These are phyloP conservation scores for Eulemur albifrons DNA, from an alignment of 2,797 vertebrate genomes.

Conservation along the genomic window DNA sequence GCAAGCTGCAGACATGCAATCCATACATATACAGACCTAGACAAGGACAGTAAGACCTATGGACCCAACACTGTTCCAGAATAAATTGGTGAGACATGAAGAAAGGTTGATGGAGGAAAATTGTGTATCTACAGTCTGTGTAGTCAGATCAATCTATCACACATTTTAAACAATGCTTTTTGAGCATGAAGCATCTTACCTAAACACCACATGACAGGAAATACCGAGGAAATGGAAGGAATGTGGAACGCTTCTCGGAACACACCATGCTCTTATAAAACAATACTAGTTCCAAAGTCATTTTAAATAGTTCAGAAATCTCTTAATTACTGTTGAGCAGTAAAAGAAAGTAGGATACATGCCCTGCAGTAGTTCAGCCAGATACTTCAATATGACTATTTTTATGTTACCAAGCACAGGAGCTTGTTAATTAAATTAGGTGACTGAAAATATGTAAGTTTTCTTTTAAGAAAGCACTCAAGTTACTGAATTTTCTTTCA, in stretches of 20 bases:
- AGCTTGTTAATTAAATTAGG: background rate
- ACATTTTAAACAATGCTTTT: background rate
- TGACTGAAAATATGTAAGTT: slow-evolving; percentile 1
- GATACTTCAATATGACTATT: background rate
- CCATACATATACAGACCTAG: background rate
- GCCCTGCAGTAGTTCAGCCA: background rate
- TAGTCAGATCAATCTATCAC: background rate
- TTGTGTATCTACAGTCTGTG: background rate
- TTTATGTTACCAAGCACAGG: background rate
- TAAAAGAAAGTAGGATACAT: background rate
- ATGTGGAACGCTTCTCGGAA: background rate
- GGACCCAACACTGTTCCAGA: background rate
- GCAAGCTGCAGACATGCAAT: background rate
- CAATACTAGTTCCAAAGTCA: background rate
- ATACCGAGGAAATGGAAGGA: background rate
- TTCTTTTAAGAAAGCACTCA: slow-evolving; percentile 1
- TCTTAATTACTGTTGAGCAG: background rate
- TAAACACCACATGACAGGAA: background rate
- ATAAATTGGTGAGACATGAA: background rate
- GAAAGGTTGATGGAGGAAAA: background rate
- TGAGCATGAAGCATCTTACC: background rate
- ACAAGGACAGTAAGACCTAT: background rate
- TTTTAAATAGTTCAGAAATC: background rate
- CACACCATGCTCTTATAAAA: background rate
- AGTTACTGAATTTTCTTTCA: slow-evolving; percentile 29